phyloP scores from a whole-genome alignment of 92 coral and sea anemone genomes.

The Zoanthus sociatus region DNA sequence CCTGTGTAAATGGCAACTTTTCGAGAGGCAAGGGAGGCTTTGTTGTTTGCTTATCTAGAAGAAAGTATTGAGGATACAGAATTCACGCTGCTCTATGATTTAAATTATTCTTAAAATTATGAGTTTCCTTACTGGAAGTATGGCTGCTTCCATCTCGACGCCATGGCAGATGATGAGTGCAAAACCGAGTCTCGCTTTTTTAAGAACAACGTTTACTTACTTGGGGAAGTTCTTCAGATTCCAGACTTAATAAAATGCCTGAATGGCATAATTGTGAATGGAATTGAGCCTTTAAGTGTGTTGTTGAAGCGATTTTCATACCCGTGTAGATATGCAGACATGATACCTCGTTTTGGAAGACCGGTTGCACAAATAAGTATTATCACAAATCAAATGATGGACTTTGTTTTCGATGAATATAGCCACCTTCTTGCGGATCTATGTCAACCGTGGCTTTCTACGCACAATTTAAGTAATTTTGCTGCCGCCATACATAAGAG shows the following conservation, averaged over 20 bases:
- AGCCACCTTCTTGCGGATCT: conserved; percentile 50
- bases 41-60: conserved; percentile 6
- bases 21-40: conserved; percentile 8
- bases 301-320: conserved; percentile 54
- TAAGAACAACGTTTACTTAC: conserved; percentile 61
- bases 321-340: conserved; percentile 58
- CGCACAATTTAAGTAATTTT: conserved; percentile 30
- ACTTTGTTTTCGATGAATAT: conserved; percentile 40
- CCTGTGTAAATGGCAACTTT: background rate
- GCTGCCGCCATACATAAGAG: conserved; percentile 38
- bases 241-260: conserved; percentile 56
- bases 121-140: conserved; percentile 76
- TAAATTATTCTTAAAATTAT: conserved; percentile 59
- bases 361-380: conserved; percentile 58
- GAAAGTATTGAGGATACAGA: conserved; percentile 40
- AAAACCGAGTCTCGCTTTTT: conserved; percentile 67
- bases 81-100: conserved; percentile 48
- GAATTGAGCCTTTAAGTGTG: conserved; percentile 52
- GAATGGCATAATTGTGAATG: conserved; percentile 49
- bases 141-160: conserved; percentile 64
- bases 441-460: conserved; percentile 61
- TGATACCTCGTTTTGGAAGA: conserved; percentile 58
- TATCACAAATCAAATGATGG: conserved; percentile 45
- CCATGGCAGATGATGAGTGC: conserved; percentile 64
- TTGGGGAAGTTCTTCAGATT: conserved; percentile 54